These are phyloP conservation scores for Tachina lurida DNA, from an alignment of 2,888 invertebrate genomes.

Conservation along the genomic window DNA sequence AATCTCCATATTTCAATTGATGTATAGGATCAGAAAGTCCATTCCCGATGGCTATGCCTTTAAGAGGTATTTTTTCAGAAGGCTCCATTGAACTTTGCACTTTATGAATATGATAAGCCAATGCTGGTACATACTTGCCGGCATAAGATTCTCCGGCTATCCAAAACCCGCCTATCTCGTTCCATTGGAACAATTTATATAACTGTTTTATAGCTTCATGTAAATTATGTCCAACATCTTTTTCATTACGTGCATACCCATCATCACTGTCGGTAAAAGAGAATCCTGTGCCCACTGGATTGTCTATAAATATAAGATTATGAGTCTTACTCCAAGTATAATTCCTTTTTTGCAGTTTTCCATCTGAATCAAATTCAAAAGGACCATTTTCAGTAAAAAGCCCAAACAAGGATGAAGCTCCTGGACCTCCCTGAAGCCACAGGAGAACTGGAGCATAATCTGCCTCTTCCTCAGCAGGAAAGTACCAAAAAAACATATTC, in stretches of 20 bases:
- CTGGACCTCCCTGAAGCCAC: slow-evolving; percentile 95
- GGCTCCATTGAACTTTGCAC: slow-evolving; percentile 81
- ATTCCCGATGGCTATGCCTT: slow-evolving; percentile 87
- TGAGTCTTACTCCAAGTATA: slow-evolving; percentile 92
- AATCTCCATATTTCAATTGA: slow-evolving; percentile 90
- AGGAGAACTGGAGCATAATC: slow-evolving; percentile 88
- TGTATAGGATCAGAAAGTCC: slow-evolving; percentile 91
- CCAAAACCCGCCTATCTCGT: slow-evolving; percentile 90
- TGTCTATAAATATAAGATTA: slow-evolving; percentile 93
- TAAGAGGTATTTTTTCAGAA: slow-evolving; percentile 80
- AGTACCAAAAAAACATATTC: slow-evolving; percentile 96
- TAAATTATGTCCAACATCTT: slow-evolving; percentile 90
- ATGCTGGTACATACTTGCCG: slow-evolving; percentile 90
- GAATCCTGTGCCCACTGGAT: slow-evolving; percentile 96
- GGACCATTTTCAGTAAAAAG: slow-evolving; percentile 94
- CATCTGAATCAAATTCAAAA: slow-evolving; percentile 84
- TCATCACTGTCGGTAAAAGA: slow-evolving; percentile 91
- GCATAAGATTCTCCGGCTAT: slow-evolving; percentile 95
- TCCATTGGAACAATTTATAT: slow-evolving; percentile 91
- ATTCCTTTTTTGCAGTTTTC: slow-evolving; percentile 84
- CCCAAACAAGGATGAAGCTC: slow-evolving; percentile 90
- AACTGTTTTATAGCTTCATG: slow-evolving; percentile 91
- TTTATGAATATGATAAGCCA: slow-evolving; percentile 86
- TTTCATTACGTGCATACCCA: slow-evolving; percentile 92
- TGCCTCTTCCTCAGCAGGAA: slow-evolving; percentile 86